Percentiles rank a stretch among this genome's conserved stretches.
These are phyloP conservation scores for Prunella fulvescens DNA, from an alignment of 2,113 vertebrate genomes.

Conservation along the genomic window DNA sequence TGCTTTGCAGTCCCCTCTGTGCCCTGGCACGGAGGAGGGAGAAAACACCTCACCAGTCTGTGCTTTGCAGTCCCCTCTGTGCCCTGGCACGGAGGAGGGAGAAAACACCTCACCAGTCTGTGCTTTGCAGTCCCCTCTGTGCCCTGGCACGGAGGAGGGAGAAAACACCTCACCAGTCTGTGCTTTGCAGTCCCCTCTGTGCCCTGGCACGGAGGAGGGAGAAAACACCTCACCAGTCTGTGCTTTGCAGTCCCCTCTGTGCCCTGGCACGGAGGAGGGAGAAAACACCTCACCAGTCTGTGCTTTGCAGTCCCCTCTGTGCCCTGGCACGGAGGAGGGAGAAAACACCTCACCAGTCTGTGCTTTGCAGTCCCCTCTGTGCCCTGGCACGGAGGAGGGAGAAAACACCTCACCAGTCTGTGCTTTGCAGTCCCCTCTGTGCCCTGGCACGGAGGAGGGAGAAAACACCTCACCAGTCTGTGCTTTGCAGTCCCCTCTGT, in stretches of 20 bases:
- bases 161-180: accelerated
- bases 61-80: neutral
- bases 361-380: neutral
- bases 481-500: neutral
- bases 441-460: no score
- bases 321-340: no score
- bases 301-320: neutral
- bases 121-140: neutral
- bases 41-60: accelerated
- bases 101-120: accelerated
- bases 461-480: accelerated
- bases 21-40: no score
- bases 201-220: no score
- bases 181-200: neutral
- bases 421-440: neutral
- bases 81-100: no score
- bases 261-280: no score
- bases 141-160: no score
- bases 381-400: no score
- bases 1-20: neutral
- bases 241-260: neutral
- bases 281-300: accelerated
- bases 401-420: accelerated
- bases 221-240: accelerated
- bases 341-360: accelerated